These are phyloP conservation scores for Amphipoea oculea DNA, from an alignment of 2,888 invertebrate species.

Conservation along the genomic window DNA sequence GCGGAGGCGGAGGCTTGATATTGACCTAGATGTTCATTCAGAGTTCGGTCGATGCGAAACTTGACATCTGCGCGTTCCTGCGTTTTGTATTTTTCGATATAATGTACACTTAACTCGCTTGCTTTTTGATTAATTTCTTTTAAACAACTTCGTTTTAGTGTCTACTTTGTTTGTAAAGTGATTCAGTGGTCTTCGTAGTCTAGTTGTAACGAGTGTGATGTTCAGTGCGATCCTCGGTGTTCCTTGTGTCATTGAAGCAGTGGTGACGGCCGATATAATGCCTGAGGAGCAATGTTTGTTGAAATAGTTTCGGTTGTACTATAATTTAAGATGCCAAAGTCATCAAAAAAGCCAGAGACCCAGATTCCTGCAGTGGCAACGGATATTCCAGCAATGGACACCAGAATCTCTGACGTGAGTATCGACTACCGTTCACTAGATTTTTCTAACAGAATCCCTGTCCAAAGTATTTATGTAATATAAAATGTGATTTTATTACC, in stretches of 20 bases:
- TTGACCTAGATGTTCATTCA: conserved; percentile 91
- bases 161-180: conserved; percentile 35
- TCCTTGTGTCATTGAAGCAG: conserved; percentile 71
- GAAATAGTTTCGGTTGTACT: conserved; percentile 71
- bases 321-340: conserved; percentile 75
- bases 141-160: conserved; percentile 51
- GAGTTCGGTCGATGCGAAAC: conserved; percentile 90
- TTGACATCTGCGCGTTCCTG: conserved; percentile 90
- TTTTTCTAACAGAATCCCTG: conserved; percentile 9
- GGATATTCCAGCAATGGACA: conserved; percentile 80
- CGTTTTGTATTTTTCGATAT: conserved; percentile 87
- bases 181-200: conserved; percentile 55
- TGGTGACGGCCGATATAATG: conserved; percentile 75
- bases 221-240: conserved; percentile 74
- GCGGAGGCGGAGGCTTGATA: conserved; percentile 87
- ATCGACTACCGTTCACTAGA: conserved; percentile 41
- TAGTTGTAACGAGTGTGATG: conserved; percentile 74
- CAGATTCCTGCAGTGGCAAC: conserved; percentile 79
- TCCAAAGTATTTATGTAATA: neutral
- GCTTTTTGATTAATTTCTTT: conserved; percentile 76
- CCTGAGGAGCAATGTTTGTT: conserved; percentile 68
- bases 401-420: conserved; percentile 84
- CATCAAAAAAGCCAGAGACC: conserved; percentile 71
- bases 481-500: conserved; percentile 10
- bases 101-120: conserved; percentile 79